These are phyloP conservation scores for Conopomorpha cramerella DNA, from an alignment of 1,140 invertebrate genomes.

Conservation along the genomic window DNA sequence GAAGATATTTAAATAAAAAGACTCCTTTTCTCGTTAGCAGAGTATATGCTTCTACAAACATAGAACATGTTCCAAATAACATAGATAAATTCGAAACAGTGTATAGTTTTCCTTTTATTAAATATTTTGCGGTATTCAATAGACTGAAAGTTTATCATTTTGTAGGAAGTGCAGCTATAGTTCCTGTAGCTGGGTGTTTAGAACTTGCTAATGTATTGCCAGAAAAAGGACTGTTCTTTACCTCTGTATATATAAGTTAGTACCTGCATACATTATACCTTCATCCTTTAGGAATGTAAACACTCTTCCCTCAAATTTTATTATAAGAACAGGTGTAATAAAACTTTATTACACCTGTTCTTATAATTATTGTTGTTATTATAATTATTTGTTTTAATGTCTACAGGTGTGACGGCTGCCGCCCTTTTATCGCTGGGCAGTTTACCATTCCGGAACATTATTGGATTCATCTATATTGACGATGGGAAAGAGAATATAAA, in stretches of 20 bases:
- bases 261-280: too few relatives aligned
- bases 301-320: too few relatives aligned
- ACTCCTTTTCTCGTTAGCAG: too few relatives aligned
- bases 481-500: slow-evolving; percentile 52
- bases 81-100: slow-evolving; percentile 29
- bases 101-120: slow-evolving; percentile 31
- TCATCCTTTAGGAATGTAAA: too few relatives aligned
- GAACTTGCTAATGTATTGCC: slow-evolving; percentile 26
- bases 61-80: not conserved
- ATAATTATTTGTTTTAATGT: too few relatives aligned
- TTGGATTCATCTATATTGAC: slow-evolving; percentile 63
- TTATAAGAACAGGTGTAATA: too few relatives aligned
- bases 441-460: slow-evolving; percentile 46
- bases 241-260: slow-evolving; percentile 31
- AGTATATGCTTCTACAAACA: too few relatives aligned
- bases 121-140: slow-evolving; percentile 34
- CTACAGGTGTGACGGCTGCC: slow-evolving; percentile 47
- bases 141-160: slow-evolving; percentile 44
- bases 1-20: too few relatives aligned
- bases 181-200: too few relatives aligned
- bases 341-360: too few relatives aligned
- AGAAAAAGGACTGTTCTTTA: slow-evolving; percentile 15
- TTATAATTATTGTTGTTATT: too few relatives aligned
- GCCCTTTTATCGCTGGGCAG: slow-evolving; percentile 33
- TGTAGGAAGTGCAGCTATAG: slow-evolving; percentile 20